A percentile compares a stretch with the other conserved stretches of the same genome.
These are phyloP conservation scores for Chloropsis hardwickii DNA, from an alignment of 2,113 vertebrate genomes.

Conservation along the genomic window DNA sequence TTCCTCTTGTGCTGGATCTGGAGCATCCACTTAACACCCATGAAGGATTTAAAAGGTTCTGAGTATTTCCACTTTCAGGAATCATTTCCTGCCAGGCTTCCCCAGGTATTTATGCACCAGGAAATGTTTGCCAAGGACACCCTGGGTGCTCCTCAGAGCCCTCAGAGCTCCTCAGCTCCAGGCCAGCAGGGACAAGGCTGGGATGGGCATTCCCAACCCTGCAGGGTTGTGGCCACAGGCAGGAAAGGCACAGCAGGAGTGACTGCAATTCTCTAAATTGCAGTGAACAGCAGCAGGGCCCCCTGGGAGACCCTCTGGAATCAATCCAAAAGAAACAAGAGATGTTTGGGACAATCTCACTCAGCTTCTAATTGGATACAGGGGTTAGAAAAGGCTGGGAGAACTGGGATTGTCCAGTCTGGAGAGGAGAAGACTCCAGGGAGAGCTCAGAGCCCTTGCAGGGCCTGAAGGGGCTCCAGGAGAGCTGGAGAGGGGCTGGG, in stretches of 20 bases:
- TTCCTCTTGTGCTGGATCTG: background rate
- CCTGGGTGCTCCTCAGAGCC: background rate
- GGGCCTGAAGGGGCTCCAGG: background rate
- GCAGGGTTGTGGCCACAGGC: background rate
- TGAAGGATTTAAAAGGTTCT: rapidly evolving
- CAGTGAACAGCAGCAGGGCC: background rate
- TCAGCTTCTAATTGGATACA: background rate
- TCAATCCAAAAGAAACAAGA: background rate
- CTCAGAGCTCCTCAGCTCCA: background rate
- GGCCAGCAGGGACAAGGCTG: background rate
- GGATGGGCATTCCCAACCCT: background rate
- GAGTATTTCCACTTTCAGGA: background rate
- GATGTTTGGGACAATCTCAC: background rate
- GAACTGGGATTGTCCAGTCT: background rate
- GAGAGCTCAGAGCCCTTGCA: background rate
- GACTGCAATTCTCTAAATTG: rapidly evolving
- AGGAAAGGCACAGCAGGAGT: background rate
- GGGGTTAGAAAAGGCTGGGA: background rate
- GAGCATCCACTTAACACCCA: background rate
- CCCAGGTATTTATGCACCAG: background rate
- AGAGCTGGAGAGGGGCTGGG: background rate
- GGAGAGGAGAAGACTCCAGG: background rate
- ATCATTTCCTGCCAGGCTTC: background rate
- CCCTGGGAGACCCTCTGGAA: background rate
- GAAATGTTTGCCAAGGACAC: background rate